Evolutionary conservation across 2,797 vertebrate genomes (phyloP).

Genomic region (Sebastes itinus): DNA sequence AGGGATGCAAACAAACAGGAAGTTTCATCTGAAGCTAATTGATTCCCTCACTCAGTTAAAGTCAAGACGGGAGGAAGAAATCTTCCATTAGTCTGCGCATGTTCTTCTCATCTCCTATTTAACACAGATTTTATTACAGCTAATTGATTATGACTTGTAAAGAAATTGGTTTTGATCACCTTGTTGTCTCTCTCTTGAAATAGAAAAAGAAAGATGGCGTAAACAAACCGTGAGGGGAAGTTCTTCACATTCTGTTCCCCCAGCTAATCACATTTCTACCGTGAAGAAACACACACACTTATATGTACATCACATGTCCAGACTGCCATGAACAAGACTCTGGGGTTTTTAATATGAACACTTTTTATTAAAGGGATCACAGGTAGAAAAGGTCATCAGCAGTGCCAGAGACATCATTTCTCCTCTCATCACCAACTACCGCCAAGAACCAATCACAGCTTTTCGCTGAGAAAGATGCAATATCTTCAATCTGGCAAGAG

Average conservation of each 20-base stretch:
- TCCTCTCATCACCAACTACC: slow-evolving; percentile 32
- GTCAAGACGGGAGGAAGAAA: not conserved
- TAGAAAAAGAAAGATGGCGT: accelerated
- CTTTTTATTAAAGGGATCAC: slow-evolving; percentile 84
- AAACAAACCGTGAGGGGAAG: not conserved
- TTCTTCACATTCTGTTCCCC: slow-evolving; percentile 16
- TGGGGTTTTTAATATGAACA: slow-evolving; percentile 67
- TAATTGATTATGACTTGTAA: not conserved
- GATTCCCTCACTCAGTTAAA: not conserved
- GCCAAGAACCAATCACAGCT: slow-evolving; percentile 54
- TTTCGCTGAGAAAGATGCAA: slow-evolving; percentile 40
- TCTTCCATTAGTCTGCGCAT: not conserved
- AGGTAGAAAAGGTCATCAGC: slow-evolving; percentile 75
- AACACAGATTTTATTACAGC: not conserved
- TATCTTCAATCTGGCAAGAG: slow-evolving; percentile 43
- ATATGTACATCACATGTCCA: not conserved
- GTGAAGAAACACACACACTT: not conserved
- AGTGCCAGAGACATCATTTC: slow-evolving; percentile 56
- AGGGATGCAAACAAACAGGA: not conserved
- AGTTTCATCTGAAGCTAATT: slow-evolving; percentile 6
- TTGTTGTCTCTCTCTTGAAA: not conserved
- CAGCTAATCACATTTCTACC: not conserved
- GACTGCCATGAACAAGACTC: slow-evolving; percentile 36
- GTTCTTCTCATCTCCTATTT: not conserved
- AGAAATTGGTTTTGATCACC: not conserved